Conservation (phyloP, 1,140 invertebrate species). For the Calliphora vicina region DNA sequence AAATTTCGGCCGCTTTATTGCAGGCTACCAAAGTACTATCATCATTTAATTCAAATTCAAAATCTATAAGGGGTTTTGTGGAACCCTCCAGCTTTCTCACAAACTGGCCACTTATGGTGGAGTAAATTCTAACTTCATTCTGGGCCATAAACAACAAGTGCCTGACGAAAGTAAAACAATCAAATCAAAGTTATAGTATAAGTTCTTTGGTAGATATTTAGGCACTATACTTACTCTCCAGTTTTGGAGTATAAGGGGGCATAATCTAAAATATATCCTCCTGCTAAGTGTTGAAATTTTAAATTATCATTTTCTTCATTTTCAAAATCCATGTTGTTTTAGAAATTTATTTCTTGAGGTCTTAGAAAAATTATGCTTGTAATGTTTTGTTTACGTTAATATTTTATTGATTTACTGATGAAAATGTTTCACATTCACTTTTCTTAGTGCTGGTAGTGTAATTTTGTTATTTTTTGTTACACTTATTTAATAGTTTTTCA, state of each 20-base stretch:
- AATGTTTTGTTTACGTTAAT: neutral
- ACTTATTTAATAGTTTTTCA: neutral
- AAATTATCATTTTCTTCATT: conserved; percentile 45
- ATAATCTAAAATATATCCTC: conserved; percentile 70
- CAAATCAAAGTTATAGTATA: neutral
- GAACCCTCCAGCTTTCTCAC: conserved; percentile 66
- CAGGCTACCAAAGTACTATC: conserved; percentile 66
- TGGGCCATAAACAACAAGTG: conserved; percentile 68
- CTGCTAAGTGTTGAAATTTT: conserved; percentile 64
- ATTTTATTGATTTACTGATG: neutral
- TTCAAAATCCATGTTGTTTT: conserved; percentile 50
- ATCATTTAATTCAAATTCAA: conserved; percentile 63
- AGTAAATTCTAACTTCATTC: conserved; percentile 68
- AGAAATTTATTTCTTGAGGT: neutral
- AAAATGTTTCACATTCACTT: neutral
- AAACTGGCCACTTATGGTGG: conserved; percentile 67
- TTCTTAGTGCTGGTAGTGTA: neutral
- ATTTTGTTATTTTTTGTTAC: neutral
- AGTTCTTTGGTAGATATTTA: neutral
- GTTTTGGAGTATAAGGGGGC: conserved; percentile 70
- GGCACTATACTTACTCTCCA: conserved; percentile 67
- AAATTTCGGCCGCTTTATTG: conserved; percentile 65
- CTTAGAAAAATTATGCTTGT: neutral
- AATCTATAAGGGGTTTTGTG: conserved; percentile 64
- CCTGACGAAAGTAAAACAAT: conserved; percentile 64